Evolutionary conservation across 1,140 invertebrate genomes (phyloP).

Genomic region (Orius insidiosus): DNA sequence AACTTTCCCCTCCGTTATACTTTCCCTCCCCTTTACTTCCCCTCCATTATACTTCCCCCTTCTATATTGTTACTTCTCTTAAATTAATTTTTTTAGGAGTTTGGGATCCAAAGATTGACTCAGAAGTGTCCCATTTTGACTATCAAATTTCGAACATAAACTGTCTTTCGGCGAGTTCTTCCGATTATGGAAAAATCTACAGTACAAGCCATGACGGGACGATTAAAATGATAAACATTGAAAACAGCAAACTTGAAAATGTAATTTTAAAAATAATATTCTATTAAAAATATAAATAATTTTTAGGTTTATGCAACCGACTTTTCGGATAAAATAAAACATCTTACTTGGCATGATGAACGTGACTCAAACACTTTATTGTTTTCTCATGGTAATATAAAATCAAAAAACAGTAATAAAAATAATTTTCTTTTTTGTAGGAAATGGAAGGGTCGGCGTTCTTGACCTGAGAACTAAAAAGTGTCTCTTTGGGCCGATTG

Average conservation of each 20-base stretch:
- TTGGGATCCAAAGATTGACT: slow-evolving; percentile 14
- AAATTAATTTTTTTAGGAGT: slow-evolving; percentile 14
- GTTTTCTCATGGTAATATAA: slow-evolving; percentile 16
- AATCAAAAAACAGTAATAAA: not conserved
- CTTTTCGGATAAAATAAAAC: slow-evolving; percentile 4
- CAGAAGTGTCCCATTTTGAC: slow-evolving; percentile 10
- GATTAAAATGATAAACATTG: not conserved
- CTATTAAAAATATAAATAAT: not conserved
- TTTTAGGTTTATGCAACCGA: slow-evolving; percentile 18
- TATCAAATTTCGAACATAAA: slow-evolving; percentile 18
- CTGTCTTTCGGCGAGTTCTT: slow-evolving; percentile 17
- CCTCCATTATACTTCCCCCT: too few relatives aligned
- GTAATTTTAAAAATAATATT: slow-evolving; percentile 2
- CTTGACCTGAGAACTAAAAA: slow-evolving; percentile 14
- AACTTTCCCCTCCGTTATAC: too few relatives aligned
- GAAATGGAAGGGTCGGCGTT: slow-evolving; percentile 16
- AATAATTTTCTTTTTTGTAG: slow-evolving; percentile 11
- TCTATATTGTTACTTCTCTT: too few relatives aligned
- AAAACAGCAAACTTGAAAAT: not conserved
- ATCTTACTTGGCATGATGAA: slow-evolving; percentile 20
- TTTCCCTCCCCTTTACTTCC: too few relatives aligned
- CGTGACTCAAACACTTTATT: slow-evolving; percentile 15
- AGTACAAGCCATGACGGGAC: slow-evolving; percentile 21
- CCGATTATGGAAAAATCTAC: slow-evolving; percentile 16
- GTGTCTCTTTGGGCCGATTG: slow-evolving; percentile 10